Evolutionary conservation across 35 echinoderm and acorn worm genomes (phyloP), one percentile per base, ranked within the genome.

Genomic region (Ptychodera flava): DNA sequence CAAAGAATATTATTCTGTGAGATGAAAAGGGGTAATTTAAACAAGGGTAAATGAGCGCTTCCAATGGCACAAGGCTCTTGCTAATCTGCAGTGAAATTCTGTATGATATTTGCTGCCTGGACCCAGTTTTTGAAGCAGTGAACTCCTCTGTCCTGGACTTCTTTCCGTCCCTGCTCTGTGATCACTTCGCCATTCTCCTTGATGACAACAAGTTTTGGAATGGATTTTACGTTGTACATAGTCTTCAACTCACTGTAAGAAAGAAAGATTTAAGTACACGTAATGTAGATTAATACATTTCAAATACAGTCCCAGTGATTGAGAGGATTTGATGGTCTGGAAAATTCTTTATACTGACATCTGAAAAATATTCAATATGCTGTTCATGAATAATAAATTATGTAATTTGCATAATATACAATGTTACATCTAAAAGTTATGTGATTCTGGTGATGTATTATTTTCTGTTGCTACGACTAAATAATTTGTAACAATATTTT

Each of bases 181-280:
- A 90, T 90, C 0, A 90, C 78, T 34, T 90, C 35, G 28, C 89
- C 82, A 37, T 38, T 31, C 34, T 52, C 81, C 27, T 82, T 84
- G 16, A 90, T 0, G 32, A 90, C n/a, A 28, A 90, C 78, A n/a
- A 90, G 83, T 33, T 85, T 90, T 33, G 89, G 89, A 31, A 90
- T 83, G 33, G 83, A 81, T 36, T n/a, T 64, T 28, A 90, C 78
- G 77, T 90, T 78, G 45, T 85, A 90, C 77, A 78, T 37, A 33
- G 78, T 82, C 77, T 29, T 85, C 15, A 90, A 83, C 31, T 90
- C 89, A 85, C 89, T 90, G 81, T 27, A 90, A 79, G 1, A 28
- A 80, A 33, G 36, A 80, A 78, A 16, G 31, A 83, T 29, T 82
- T 15, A 22, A 16, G 37, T 27, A 36, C 22, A 27, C 22, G 16